Conservation (phyloP, 2,888 invertebrate species). For the Cerastis rubricosa region DNA sequence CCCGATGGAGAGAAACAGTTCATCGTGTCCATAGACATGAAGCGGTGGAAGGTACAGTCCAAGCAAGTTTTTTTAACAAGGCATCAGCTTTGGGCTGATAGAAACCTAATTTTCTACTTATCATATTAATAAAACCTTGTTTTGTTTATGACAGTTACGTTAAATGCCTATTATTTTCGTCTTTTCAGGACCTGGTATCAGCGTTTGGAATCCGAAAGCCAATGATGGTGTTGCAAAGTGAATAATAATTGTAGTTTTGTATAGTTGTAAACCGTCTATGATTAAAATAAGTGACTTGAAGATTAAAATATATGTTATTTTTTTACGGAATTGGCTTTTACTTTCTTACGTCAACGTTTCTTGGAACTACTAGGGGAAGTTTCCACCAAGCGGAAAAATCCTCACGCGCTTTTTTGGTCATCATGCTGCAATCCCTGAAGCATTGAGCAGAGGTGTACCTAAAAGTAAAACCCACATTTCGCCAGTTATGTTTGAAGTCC, state of each 20-base stretch:
- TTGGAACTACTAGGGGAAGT: not conserved
- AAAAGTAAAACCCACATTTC: not conserved
- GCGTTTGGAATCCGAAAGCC: slow-evolving; percentile 79
- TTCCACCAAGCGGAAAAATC: too few relatives aligned
- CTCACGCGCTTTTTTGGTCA: not conserved
- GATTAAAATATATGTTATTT: slow-evolving; percentile 35
- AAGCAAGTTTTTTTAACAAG: too few relatives aligned
- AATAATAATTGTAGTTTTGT: not conserved
- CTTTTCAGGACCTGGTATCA: slow-evolving; percentile 77
- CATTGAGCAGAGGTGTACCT: not conserved
- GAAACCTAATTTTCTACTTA: too few relatives aligned
- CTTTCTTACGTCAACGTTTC: not conserved
- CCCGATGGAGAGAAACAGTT: slow-evolving; percentile 88
- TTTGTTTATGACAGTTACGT: too few relatives aligned
- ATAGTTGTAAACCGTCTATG: slow-evolving; percentile 29
- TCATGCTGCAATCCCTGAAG: not conserved
- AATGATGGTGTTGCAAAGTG: slow-evolving; percentile 81
- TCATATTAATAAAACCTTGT: too few relatives aligned
- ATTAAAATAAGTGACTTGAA: slow-evolving; percentile 28
- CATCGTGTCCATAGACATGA: slow-evolving; percentile 89
- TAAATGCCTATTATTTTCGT: slow-evolving; percentile 27
- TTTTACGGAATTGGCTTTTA: not conserved
- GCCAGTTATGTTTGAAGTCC: too few relatives aligned
- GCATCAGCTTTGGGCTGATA: too few relatives aligned
- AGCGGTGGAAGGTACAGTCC: slow-evolving; percentile 89